phyloP scores from a whole-genome alignment of 2,888 invertebrate genomes.

The Terebella lapidaria region DNA sequence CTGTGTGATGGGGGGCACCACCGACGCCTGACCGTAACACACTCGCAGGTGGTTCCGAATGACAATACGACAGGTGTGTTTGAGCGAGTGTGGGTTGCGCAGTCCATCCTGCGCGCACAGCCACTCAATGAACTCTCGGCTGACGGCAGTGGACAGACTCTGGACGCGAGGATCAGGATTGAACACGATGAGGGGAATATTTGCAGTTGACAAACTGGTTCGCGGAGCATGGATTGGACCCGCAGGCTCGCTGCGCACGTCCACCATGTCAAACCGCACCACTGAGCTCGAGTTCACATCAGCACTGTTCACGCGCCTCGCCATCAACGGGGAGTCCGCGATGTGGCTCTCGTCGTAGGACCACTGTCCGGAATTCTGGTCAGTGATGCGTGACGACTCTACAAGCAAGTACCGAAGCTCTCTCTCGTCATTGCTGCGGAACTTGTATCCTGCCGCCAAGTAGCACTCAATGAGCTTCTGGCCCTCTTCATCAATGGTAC shows the following conservation, averaged over 20 bases:
- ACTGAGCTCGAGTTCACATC: background rate
- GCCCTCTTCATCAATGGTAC: slow-evolving; percentile 6
- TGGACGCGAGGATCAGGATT: background rate
- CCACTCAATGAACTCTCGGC: slow-evolving; percentile 3
- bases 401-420: background rate
- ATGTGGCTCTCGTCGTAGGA: background rate
- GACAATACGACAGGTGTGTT: slow-evolving; percentile 1
- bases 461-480: slow-evolving; percentile 8
- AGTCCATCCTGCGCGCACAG: background rate
- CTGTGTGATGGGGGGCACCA: background rate
- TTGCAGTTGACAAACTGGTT: background rate
- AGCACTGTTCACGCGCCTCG: background rate
- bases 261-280: no score
- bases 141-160: background rate
- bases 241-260: no score
- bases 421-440: background rate
- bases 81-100: background rate
- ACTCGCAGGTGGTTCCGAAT: slow-evolving; percentile 4
- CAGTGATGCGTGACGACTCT: background rate
- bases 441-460: slow-evolving; percentile 8
- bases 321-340: background rate
- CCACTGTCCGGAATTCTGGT: background rate
- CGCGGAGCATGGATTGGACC: no score
- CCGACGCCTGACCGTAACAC: slow-evolving; percentile 1
- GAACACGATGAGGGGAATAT: background rate